Evolutionary conservation across 2,797 vertebrate genomes (phyloP).

Genomic region (Garrulus glandarius): DNA sequence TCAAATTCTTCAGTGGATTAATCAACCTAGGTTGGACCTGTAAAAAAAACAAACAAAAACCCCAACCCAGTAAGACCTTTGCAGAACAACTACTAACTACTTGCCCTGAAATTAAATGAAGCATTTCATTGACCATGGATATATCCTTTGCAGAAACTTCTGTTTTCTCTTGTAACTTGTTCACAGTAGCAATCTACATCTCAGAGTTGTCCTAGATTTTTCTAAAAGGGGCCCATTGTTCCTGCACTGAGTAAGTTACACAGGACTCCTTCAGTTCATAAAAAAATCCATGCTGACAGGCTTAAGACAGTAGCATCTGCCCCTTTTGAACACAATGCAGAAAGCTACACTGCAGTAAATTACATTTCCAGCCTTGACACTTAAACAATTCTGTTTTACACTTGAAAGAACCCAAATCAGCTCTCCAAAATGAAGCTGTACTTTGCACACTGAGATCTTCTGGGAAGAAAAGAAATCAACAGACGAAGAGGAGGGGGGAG

Average conservation of each 20-base stretch:
- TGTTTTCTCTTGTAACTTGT: background rate
- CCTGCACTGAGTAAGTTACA: background rate
- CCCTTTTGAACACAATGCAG: background rate
- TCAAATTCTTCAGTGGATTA: constrained; percentile 90
- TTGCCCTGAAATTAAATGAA: background rate
- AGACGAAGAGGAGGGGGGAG: background rate
- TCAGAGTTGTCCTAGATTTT: background rate
- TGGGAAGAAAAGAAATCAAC: background rate
- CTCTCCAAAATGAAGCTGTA: background rate
- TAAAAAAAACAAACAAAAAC: background rate
- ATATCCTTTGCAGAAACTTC: background rate
- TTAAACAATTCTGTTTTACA: background rate
- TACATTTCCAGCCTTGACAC: background rate
- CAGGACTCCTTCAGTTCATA: background rate
- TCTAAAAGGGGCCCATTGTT: background rate
- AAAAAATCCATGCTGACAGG: background rate
- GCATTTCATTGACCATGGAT: background rate
- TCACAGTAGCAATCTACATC: background rate
- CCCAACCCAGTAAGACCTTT: background rate
- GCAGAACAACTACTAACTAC: background rate
- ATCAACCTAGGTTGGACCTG: constrained; percentile 89
- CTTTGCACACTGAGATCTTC: background rate
- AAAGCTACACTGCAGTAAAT: background rate
- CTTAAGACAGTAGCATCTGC: background rate
- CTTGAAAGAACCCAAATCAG: background rate